Evolutionary conservation across 2,888 invertebrate species (phyloP), one percentile per base, ranked within the genome.

Genomic region (Coleophora flavipennella): DNA sequence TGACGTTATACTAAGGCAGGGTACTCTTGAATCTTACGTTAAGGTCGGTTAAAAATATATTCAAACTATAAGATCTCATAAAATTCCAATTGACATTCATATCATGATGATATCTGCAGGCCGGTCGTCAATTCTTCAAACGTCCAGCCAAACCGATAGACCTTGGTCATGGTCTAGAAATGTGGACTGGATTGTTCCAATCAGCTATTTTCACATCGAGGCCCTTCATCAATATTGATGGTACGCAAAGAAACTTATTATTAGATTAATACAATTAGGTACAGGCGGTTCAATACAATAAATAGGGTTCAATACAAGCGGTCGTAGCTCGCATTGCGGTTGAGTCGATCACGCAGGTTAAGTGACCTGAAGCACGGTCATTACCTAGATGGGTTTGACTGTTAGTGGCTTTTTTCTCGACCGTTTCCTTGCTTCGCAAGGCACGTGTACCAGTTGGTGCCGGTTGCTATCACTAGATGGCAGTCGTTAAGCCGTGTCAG

Each of bases 141-240:
- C 75, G 75, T 2, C 86, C 88, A 0, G 33, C 44, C 0, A 52
- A 52, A 1, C 87, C 86, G 34, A 76, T 85, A 48, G 84, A 86
- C 59, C 81, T 99, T 8, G 90, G 92, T 0, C 91, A 90, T 35
- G 96, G 97, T 0, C 85, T 95, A 56, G 95, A 97, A 67, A 90
- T 97, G 62, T 97, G 97, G 92, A 90, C 93, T 43, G 99, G 99
- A 4, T 89, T 96, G 12, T 99, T 94, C 79, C 97, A 97, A 72
- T 93, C 95, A 8, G 95, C 96, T 0, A 89, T 96, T 46, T 89
- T 97, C 38, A 96, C 96, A 9, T 93, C 95, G 88, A 90, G 89
- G 53, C 93, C 94, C 38, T 92, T 92, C 69, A 77, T 99, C 31
- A 99, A 99, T 70, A 90, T 99, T 41, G 98, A 99, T 75, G 93